A percentile compares a stretch with the other conserved stretches of the same genome.
Evolutionary conservation across 1,140 invertebrate species (phyloP).

Genomic region (Lordiphosa stackelbergi): DNA sequence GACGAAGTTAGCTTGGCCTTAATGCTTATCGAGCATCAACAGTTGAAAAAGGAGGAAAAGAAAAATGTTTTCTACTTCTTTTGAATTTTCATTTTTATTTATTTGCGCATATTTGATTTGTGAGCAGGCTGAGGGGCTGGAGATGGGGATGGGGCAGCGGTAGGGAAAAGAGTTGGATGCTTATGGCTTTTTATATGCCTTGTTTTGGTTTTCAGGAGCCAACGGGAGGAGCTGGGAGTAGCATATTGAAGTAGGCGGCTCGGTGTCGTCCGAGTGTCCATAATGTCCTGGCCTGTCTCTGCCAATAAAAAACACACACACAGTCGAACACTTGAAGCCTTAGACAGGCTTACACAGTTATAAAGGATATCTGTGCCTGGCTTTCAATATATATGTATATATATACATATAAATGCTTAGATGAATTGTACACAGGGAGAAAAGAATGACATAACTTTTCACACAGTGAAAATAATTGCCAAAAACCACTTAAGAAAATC

Average conservation of each 20-base stretch:
- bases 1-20: too few relatives aligned
- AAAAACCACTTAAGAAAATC: too few relatives aligned
- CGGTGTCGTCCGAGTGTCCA: conserved; percentile 38
- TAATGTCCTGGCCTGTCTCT: conserved; percentile 38
- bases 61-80: conserved; percentile 27
- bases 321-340: conserved; percentile 13
- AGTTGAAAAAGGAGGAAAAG: conserved; percentile 49
- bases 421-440: too few relatives aligned
- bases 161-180: conserved; percentile 34
- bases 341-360: conserved; percentile 38
- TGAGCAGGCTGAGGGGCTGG: background rate
- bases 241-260: conserved; percentile 69
- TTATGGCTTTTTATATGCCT: conserved; percentile 72
- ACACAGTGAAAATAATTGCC: too few relatives aligned
- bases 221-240: conserved; percentile 11
- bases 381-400: too few relatives aligned
- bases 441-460: too few relatives aligned
- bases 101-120: conserved; percentile 73
- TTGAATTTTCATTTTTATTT: conserved; percentile 75
- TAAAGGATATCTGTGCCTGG: conserved; percentile 63
- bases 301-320: conserved; percentile 51
- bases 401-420: too few relatives aligned
- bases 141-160: background rate
- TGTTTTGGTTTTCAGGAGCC: conserved; percentile 46
- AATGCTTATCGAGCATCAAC: conserved; percentile 63